phyloP scores from a whole-genome alignment of 1,140 invertebrate genomes.

The Penaeus vannamei region DNA sequence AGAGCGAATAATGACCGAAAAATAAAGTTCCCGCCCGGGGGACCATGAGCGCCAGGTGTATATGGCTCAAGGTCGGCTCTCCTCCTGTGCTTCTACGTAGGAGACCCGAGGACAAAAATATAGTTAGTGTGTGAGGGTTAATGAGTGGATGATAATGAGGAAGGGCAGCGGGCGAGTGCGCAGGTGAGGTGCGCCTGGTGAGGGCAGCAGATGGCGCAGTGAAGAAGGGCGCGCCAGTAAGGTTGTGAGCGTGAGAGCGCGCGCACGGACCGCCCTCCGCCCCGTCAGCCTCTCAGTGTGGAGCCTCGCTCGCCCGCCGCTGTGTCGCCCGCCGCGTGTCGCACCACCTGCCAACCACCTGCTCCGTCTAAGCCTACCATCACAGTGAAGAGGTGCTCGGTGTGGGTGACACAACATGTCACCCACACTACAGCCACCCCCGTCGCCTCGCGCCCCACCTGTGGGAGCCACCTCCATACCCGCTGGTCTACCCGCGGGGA shows the following conservation, averaged over 20 bases:
- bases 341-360: neutral
- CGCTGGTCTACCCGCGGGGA: slow-evolving; percentile 50
- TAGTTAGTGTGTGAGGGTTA: slow-evolving; percentile 27
- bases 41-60: neutral
- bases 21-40: no score
- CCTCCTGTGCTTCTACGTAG: neutral
- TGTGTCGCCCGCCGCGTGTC: slow-evolving; percentile 15
- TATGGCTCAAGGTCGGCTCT: neutral
- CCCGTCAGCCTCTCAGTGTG: neutral
- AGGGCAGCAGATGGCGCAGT: slow-evolving; percentile 11
- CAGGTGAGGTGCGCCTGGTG: neutral
- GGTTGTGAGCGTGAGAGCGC: slow-evolving; percentile 49
- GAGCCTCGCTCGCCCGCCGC: slow-evolving; percentile 22
- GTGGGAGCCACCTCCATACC: neutral
- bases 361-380: slow-evolving; percentile 1
- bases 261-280: slow-evolving; percentile 12
- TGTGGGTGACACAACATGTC: slow-evolving; percentile 59
- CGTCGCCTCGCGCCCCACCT: slow-evolving; percentile 30
- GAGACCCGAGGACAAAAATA: no score
- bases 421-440: slow-evolving; percentile 54
- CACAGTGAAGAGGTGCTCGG: slow-evolving; percentile 1
- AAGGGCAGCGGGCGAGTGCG: slow-evolving; percentile 24
- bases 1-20: no score
- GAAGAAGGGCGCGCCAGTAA: slow-evolving; percentile 42
- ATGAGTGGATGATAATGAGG: slow-evolving; percentile 25